phyloP scores from a whole-genome alignment of 2,888 invertebrate genomes.

The Hydriomena furcata region DNA sequence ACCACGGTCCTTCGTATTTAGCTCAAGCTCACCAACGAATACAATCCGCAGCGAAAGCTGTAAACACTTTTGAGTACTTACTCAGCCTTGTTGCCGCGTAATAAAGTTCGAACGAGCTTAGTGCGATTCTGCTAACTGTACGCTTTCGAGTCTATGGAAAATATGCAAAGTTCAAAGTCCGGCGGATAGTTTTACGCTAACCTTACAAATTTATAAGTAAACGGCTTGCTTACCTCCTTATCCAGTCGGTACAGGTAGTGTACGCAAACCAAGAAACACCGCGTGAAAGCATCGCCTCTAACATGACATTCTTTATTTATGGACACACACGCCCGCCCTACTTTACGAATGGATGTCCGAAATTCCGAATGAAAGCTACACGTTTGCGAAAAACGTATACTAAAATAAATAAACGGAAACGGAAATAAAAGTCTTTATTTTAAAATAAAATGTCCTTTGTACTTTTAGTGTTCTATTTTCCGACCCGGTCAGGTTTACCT shows the following conservation, averaged over 20 bases:
- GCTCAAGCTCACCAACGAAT: constrained; percentile 21
- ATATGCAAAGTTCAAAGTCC: constrained; percentile 8
- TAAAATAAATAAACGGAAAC: constrained; percentile 19
- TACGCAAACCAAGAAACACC: constrained; percentile 52
- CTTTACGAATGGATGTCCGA: constrained; percentile 58
- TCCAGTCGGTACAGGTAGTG: constrained; percentile 42
- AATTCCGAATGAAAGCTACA: constrained; percentile 54
- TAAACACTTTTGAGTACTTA: constrained; percentile 33
- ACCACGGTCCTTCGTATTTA: constrained; percentile 27
- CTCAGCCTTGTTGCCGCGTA: constrained; percentile 32
- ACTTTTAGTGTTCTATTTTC: too few relatives aligned
- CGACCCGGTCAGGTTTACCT: too few relatives aligned
- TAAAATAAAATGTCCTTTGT: too few relatives aligned
- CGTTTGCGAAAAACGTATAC: constrained; percentile 37
- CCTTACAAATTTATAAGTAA: constrained; percentile 24
- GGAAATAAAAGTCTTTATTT: neutral
- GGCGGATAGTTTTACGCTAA: constrained; percentile 1
- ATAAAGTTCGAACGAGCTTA: constrained; percentile 33
- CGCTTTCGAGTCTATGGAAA: constrained; percentile 7
- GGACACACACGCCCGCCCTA: constrained; percentile 56
- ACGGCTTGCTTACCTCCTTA: constrained; percentile 28
- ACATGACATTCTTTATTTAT: constrained; percentile 65
- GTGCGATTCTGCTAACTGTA: constrained; percentile 28
- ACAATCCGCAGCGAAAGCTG: constrained; percentile 28
- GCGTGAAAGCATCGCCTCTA: constrained; percentile 50